Evolutionary conservation across 2,113 vertebrate genomes (phyloP).

Genomic region (Oenanthe melanoleuca): DNA sequence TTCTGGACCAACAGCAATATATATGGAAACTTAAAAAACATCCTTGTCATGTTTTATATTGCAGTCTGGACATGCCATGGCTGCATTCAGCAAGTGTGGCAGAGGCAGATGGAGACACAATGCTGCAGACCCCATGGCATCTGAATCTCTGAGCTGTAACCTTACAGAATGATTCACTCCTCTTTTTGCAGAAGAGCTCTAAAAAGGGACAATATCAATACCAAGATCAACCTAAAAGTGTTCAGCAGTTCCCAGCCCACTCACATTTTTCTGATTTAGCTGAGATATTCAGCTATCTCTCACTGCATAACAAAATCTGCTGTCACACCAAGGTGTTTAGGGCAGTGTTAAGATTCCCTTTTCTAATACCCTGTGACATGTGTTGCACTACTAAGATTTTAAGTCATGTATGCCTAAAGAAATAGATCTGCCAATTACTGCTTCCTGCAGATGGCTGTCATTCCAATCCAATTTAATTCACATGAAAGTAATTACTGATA

Average conservation of each 20-base stretch:
- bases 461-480: slow-evolving; percentile 11
- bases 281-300: background rate
- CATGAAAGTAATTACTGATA: slow-evolving; percentile 26
- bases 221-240: background rate
- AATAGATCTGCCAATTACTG: background rate
- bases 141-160: background rate
- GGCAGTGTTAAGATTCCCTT: background rate
- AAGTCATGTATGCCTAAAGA: background rate
- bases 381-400: background rate
- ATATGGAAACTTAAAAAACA: background rate
- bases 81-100: background rate
- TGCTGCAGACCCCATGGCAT: background rate
- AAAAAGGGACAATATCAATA: background rate
- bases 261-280: background rate
- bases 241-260: background rate
- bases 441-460: slow-evolving; percentile 14
- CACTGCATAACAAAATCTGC: background rate
- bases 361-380: background rate
- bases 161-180: background rate
- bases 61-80: background rate
- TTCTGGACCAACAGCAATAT: background rate
- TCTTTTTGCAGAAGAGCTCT: background rate
- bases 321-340: background rate
- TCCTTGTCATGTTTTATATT: background rate
- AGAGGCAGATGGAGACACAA: background rate